phyloP scores from a whole-genome alignment of 1,140 invertebrate species.

The Pseudomyrmex pallidus region DNA sequence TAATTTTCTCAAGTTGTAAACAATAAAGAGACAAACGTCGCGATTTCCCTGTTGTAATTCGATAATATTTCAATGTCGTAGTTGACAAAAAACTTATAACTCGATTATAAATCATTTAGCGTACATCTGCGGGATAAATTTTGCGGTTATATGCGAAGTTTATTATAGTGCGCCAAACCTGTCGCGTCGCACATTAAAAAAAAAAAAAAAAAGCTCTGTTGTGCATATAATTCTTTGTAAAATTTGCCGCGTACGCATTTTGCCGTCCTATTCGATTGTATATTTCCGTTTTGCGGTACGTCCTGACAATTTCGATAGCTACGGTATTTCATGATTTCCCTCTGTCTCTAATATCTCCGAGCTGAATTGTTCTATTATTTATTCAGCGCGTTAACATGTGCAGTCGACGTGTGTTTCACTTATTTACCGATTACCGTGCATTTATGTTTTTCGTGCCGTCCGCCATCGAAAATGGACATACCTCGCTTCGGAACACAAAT shows the following conservation, averaged over 20 bases:
- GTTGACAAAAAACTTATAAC: neutral
- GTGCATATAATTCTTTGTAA: constrained; percentile 46
- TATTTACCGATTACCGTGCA: constrained; percentile 54
- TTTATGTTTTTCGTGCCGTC: constrained; percentile 47
- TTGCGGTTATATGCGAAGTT: constrained; percentile 27
- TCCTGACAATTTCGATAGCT: constrained; percentile 54
- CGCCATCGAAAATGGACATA: constrained; percentile 44
- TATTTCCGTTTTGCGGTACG: constrained; percentile 36
- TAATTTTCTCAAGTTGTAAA: neutral
- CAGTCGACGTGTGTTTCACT: constrained; percentile 55
- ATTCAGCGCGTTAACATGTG: constrained; percentile 57
- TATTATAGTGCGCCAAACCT: neutral
- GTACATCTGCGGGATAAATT: constrained; percentile 1
- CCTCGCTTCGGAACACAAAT: constrained; percentile 14
- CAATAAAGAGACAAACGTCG: neutral
- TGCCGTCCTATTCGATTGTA: constrained; percentile 49
- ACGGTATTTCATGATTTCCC: constrained; percentile 44
- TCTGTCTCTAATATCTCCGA: neutral
- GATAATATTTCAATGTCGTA: neutral
- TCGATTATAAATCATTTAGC: constrained; percentile 4
- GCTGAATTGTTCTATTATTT: constrained; percentile 55
- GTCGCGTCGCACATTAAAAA: constrained; percentile 24
- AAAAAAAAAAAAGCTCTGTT: neutral
- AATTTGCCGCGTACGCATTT: constrained; percentile 45
- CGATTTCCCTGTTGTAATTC: neutral